Base-by-base conservation (phyloP, 1,140 invertebrate genomes). In the Drosophila parvula region DNA sequence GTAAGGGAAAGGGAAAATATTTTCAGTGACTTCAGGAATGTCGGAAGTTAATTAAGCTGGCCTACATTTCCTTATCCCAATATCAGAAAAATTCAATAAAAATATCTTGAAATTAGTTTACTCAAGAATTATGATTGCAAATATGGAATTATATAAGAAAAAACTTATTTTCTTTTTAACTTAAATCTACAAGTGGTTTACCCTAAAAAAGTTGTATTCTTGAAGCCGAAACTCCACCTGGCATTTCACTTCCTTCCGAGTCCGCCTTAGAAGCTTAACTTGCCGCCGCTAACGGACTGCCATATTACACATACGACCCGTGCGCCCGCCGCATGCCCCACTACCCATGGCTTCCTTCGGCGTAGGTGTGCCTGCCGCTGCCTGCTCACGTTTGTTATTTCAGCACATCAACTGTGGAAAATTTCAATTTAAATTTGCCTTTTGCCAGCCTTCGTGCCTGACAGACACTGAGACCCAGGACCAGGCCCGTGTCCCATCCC, bases 341-440 rank as follows among this genome's bases (percentile, higher is more conserved):
- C 30, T 0, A 30, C 30, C 30, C 27, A 12, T 3, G 47, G 14
- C 27, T 48, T 16, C 8, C 14, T 7, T 30, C 9, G 18, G 9
- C 14, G 5, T 77, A 79, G 64, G 76, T 84, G 76, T 76, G 57
- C 48, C 28, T 22, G 55, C 30, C 38, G 53, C 22, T 59, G 63
- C 59, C 38, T 56, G 74, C 56, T 78, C 65, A 48, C 63, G 70
- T 86, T 82, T 77, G 83, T 88, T 88, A 79, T 89, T 79, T 83
- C 71, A 77, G 84, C 71, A 83, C 83, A 88, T 89, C 83, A 83
- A 78, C 80, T 80, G 79, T 71, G 75, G 73, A 77, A 86, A 89
- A 83, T 88, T 88, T 88, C 83, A 88, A 89, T 89, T 88, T 89
- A 89, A 88, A 88, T 86, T 88, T 88, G 76, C 83, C 82, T 79